Base-by-base conservation (phyloP, 2,113 vertebrate species). In the Dinomys branickii region DNA sequence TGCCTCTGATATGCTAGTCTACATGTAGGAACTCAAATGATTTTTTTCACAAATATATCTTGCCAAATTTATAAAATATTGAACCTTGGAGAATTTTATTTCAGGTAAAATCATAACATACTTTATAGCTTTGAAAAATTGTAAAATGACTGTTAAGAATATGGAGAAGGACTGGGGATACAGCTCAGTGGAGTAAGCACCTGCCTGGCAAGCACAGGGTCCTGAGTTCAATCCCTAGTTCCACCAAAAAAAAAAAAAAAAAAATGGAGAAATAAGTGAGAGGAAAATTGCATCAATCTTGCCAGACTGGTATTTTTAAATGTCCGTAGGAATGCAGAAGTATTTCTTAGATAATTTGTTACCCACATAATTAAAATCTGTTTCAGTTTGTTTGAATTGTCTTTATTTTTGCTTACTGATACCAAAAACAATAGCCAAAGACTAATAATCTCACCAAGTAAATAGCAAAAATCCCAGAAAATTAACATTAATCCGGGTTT, bases 241-340 rank as follows among this genome's bases (percentile, higher is more conserved):
- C n/a, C n/a, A n/a, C n/a, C n/a, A n/a, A n/a, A n/a, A n/a, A n/a
- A n/a, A n/a, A n/a, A n/a, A n/a, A n/a, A n/a, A 41, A 92, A 12
- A 96, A 92, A 95, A 24, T 80, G 56, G 56, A 92, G 41, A 85
- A 96, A 90, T 86, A 86, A 38, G n/a, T 89, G 89, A 61, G 78
- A 78, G 30, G 88, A 91, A 95, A 89, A 82, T 54, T 82, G n/a
- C 24, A 92, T 52, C 7, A 92, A 1, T 63, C n/a, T 86, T 91
- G 33, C 28, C n/a, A 63, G 7, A 88, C 83, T 4, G 56, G 5
- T 58, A 67, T 92, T 91, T 82, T 86, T 14, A 24, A 88, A 96
- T 73, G 33, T 41, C 11, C 44, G 0, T 75, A 52, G 33, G 28
- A 93, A 81, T 44, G n/a, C n/a, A 83, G 73, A 78, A 67, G 3